phyloP scores from a whole-genome alignment of 2,797 vertebrate species.

The Coreius guichenoti region DNA sequence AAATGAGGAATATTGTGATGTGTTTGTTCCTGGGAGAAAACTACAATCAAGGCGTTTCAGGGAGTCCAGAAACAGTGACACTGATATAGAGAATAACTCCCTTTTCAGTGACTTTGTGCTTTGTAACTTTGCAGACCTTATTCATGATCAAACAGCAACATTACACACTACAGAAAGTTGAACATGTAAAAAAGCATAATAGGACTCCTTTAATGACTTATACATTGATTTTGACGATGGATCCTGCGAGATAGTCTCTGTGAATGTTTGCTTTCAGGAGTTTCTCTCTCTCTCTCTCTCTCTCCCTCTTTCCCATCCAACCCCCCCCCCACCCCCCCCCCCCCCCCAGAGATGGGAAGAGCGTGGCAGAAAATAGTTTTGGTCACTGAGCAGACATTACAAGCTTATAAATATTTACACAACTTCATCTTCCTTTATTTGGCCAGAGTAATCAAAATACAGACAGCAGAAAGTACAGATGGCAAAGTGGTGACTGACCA shows the following conservation, averaged over 20 bases:
- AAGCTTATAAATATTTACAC: conserved; percentile 64
- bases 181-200: neutral
- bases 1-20: neutral
- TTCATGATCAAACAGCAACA: neutral
- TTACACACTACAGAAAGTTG: neutral
- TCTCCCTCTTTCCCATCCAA: no score
- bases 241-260: neutral
- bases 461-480: conserved; percentile 57
- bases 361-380: conserved; percentile 64
- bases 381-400: conserved; percentile 57
- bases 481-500: conserved; percentile 54
- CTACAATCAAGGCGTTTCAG: neutral
- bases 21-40: neutral
- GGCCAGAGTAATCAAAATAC: conserved; percentile 61
- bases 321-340: no score
- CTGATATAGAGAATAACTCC: neutral
- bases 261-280: conserved; percentile 44
- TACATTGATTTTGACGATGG: neutral
- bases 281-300: neutral
- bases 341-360: conserved; percentile 34
- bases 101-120: neutral
- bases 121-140: neutral
- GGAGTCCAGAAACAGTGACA: neutral
- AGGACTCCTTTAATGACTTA: neutral
- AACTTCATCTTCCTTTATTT: conserved; percentile 66